phyloP scores from a whole-genome alignment of 2,113 vertebrate genomes.

The Oncorhynchus keta region DNA sequence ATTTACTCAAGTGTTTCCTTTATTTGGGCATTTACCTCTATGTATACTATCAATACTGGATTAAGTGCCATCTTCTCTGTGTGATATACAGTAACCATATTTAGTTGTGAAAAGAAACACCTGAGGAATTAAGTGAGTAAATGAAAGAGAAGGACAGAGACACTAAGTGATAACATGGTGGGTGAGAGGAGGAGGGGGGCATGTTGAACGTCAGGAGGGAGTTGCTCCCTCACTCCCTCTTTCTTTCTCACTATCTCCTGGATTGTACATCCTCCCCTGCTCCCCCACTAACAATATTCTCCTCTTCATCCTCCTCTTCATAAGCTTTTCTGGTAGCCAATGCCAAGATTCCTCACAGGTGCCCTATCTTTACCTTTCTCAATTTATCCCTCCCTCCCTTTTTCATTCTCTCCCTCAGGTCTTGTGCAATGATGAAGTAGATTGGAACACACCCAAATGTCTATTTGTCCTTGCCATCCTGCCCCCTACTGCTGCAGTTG shows the following conservation, averaged over 20 bases:
- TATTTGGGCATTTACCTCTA: no score
- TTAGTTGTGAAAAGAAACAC: background rate
- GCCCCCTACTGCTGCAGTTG: slow-evolving; percentile 25
- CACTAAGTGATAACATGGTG: slow-evolving; percentile 20
- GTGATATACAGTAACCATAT: background rate
- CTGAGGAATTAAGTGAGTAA: background rate
- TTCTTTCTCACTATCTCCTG: slow-evolving; percentile 62
- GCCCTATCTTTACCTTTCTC: background rate
- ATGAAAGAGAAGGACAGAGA: background rate
- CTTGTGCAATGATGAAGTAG: slow-evolving; percentile 51
- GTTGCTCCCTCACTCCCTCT: slow-evolving; percentile 66
- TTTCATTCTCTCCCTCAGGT: slow-evolving; percentile 19
- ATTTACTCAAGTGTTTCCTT: no score
- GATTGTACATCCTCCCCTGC: slow-evolving; percentile 59
- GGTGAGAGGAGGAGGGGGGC: slow-evolving; percentile 40
- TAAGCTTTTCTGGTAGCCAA: slow-evolving; percentile 13
- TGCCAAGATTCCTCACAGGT: background rate
- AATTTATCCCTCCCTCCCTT: slow-evolving; percentile 11
- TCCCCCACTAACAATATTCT: background rate
- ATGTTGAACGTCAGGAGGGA: slow-evolving; percentile 50
- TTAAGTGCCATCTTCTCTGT: background rate
- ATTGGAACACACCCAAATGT: slow-evolving; percentile 28
- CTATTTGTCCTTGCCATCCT: slow-evolving; percentile 38
- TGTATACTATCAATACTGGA: background rate
- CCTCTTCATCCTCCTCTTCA: slow-evolving; percentile 14